Conservation (phyloP, 1,140 invertebrate genomes). For the Caenorhabditis inopinata region DNA sequence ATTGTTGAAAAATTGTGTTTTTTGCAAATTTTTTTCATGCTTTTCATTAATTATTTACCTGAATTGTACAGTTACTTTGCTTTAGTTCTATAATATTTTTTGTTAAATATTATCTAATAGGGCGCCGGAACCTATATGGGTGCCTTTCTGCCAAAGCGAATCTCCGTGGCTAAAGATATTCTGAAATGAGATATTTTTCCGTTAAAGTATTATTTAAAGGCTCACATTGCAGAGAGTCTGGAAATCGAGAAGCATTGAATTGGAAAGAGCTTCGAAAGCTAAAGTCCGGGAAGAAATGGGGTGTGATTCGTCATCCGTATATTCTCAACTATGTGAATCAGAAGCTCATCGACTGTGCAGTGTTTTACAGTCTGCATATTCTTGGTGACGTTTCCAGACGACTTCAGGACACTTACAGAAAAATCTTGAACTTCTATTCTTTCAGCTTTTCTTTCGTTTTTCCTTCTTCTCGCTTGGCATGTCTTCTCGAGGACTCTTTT, state of each 20-base stretch:
- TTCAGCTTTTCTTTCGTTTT: constrained; percentile 36
- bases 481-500: constrained; percentile 28
- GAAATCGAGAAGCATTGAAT: not conserved
- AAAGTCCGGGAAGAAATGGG: constrained; percentile 43
- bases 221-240: not conserved
- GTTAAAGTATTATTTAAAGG: too few species aligned
- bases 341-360: constrained; percentile 39
- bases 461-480: constrained; percentile 41
- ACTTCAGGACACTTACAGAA: too few species aligned
- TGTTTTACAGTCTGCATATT: constrained; percentile 41
- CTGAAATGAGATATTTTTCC: too few species aligned
- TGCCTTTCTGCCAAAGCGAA: not conserved
- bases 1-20: too few species aligned
- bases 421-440: not conserved
- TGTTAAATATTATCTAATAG: too few species aligned
- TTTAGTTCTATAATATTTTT: too few species aligned
- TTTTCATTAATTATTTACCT: too few species aligned
- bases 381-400: constrained; percentile 11
- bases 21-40: too few species aligned
- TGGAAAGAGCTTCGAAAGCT: constrained; percentile 10
- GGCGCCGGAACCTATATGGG: too few species aligned
- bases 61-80: too few species aligned
- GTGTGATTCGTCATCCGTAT: constrained; percentile 41
- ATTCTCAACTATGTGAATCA: constrained; percentile 45
- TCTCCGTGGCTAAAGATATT: too few species aligned